Percentiles rank a stretch among this genome's conserved stretches.
phyloP scores from a whole-genome alignment of 2,113 vertebrate species.

The Crotophaga sulcirostris region DNA sequence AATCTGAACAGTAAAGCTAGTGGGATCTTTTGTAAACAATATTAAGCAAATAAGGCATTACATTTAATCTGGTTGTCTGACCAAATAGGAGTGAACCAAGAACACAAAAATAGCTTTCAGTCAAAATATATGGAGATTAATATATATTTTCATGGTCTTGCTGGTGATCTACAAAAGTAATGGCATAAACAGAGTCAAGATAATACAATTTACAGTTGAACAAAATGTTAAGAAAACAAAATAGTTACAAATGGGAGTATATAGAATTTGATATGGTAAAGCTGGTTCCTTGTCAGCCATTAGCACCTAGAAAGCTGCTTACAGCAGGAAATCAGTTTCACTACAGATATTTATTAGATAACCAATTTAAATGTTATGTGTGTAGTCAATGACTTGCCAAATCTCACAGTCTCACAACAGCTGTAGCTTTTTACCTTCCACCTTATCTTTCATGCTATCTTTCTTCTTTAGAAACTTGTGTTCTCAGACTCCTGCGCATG shows the following conservation, averaged over 20 bases:
- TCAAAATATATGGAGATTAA: neutral
- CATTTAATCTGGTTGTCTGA: neutral
- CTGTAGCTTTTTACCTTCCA: neutral
- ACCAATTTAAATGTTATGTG: neutral
- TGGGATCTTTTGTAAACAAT: neutral
- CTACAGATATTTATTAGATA: neutral
- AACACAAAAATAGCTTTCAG: neutral
- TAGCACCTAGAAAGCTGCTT: neutral
- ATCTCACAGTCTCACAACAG: neutral
- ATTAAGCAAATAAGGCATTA: neutral
- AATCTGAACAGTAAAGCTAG: neutral
- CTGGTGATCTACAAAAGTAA: neutral
- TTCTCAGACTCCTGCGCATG: fast-evolving
- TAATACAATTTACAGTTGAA: neutral
- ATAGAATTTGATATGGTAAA: neutral
- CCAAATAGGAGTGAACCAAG: neutral
- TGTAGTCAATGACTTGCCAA: neutral
- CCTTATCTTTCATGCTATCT: neutral
- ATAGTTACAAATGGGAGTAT: neutral
- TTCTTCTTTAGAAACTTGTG: neutral
- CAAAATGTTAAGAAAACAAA: neutral
- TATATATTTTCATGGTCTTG: neutral
- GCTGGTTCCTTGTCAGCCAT: neutral
- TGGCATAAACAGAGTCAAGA: neutral
- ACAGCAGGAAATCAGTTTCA: neutral